phyloP scores from a whole-genome alignment of 2,888 invertebrate genomes.

The Dorcus hopei region DNA sequence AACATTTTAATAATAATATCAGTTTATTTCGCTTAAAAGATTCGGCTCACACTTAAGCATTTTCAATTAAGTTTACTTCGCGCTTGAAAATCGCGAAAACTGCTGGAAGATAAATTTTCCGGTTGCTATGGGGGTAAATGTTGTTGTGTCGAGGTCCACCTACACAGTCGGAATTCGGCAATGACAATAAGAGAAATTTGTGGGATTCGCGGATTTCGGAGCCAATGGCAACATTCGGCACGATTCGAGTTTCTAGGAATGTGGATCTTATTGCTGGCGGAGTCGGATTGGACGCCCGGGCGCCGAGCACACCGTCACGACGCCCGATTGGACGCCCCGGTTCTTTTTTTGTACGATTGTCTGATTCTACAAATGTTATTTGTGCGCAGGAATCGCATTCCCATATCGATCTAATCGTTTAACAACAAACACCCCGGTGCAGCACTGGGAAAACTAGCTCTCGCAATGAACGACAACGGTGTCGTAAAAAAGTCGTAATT shows the following conservation, averaged over 20 bases:
- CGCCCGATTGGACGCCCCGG: slow-evolving; percentile 39
- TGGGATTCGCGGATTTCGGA: slow-evolving; percentile 45
- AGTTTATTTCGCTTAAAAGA: no score
- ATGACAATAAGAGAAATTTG: slow-evolving; percentile 50
- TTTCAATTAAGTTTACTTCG: no score
- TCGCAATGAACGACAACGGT: no score
- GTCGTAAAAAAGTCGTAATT: no score
- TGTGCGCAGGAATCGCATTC: slow-evolving; percentile 29
- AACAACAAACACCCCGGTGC: slow-evolving; percentile 5
- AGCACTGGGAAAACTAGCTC: neutral
- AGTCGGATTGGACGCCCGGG: slow-evolving; percentile 42
- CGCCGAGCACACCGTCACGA: slow-evolving; percentile 37
- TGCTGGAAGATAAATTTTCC: neutral
- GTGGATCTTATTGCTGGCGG: slow-evolving; percentile 47
- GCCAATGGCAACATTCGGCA: slow-evolving; percentile 47
- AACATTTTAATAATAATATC: no score
- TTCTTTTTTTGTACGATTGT: slow-evolving; percentile 39
- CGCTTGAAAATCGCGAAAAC: no score
- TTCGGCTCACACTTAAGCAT: no score
- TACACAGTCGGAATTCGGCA: slow-evolving; percentile 29
- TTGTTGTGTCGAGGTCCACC: neutral
- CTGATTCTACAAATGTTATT: slow-evolving; percentile 32
- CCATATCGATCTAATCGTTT: slow-evolving; percentile 11
- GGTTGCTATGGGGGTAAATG: neutral
- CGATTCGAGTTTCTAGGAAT: slow-evolving; percentile 47